phyloP scores from a whole-genome alignment of 2,113 vertebrate genomes.

The Anser cygnoides region DNA sequence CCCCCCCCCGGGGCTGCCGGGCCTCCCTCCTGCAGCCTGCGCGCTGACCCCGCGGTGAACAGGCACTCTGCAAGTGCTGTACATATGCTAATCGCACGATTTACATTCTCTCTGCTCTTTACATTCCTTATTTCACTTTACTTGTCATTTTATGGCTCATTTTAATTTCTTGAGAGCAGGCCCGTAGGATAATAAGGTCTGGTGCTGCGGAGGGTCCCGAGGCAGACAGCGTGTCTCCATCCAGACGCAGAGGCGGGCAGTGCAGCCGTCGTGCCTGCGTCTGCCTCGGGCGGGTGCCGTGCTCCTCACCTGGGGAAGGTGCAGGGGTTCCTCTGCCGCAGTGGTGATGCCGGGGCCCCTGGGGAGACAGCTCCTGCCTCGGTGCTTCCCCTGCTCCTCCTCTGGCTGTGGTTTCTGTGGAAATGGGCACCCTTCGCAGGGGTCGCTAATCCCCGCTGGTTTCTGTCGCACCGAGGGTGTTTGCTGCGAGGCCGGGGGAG shows the following conservation, averaged over 20 bases:
- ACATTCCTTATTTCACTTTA: neutral
- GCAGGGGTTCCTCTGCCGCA: neutral
- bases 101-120: neutral
- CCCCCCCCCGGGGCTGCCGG: neutral
- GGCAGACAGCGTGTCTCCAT: conserved; percentile 10
- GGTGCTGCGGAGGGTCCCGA: neutral
- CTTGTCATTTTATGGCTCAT: neutral
- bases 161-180: neutral
- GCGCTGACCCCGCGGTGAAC: neutral
- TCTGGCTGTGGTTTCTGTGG: too few relatives aligned
- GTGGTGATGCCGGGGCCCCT: neutral
- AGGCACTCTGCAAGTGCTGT: rapidly evolving
- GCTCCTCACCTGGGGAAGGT: neutral
- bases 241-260: neutral
- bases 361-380: rapidly evolving
- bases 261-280: neutral
- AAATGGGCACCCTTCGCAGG: rapidly evolving
- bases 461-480: rapidly evolving
- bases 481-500: neutral
- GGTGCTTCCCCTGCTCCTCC: rapidly evolving
- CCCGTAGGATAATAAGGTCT: neutral
- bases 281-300: neutral
- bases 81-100: neutral
- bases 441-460: rapidly evolving
- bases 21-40: neutral